Conservation (phyloP, 2,113 vertebrate genomes). For the Dipodomys ordii region DNA sequence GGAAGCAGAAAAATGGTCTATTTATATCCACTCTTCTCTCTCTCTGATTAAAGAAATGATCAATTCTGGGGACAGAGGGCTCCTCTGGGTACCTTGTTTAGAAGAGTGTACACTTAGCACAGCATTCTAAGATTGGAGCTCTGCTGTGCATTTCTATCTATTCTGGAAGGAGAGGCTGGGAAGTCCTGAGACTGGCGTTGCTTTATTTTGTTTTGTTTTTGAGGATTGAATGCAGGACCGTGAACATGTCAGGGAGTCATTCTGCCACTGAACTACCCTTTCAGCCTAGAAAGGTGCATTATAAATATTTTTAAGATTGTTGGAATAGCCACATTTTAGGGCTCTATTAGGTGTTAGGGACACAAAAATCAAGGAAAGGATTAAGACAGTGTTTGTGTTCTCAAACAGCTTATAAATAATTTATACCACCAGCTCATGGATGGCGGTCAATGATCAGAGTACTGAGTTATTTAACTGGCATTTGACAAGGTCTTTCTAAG, state of each 20-base stretch:
- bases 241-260: neutral
- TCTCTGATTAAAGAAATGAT: constrained; percentile 58
- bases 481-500: constrained; percentile 6
- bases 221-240: neutral
- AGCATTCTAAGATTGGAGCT: neutral
- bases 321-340: neutral
- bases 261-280: neutral
- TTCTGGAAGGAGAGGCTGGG: neutral
- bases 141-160: constrained; percentile 9
- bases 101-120: neutral
- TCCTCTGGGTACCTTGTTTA: neutral
- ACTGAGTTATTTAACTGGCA: neutral
- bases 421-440: neutral
- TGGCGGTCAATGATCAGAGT: neutral
- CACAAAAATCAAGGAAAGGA: constrained; percentile 20
- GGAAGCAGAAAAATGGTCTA: constrained; percentile 24
- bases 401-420: constrained; percentile 2
- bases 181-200: neutral
- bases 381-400: neutral
- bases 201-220: no score
- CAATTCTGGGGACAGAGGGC: neutral
- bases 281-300: neutral
- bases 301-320: neutral
- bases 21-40: constrained; percentile 50
- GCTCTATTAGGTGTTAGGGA: neutral